A percentile compares a stretch with the other conserved stretches of the same genome.
These are phyloP conservation scores for Chrysochloris asiatica DNA, from an alignment of 2,113 vertebrate species.

Conservation along the genomic window DNA sequence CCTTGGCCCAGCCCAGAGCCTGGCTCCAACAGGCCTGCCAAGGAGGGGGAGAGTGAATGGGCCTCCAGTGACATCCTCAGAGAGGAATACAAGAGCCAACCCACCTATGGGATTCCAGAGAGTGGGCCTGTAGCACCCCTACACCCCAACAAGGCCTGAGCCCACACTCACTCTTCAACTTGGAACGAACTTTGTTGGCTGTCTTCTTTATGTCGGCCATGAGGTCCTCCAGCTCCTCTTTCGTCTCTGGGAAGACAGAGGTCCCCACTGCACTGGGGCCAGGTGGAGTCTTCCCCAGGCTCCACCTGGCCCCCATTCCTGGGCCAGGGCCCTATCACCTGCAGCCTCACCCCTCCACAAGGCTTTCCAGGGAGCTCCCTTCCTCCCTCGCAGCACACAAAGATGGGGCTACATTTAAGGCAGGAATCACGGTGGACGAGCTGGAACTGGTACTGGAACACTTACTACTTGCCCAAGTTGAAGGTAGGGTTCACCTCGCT, in stretches of 20 bases:
- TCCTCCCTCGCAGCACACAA: slow-evolving; percentile 15
- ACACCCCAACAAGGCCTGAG: background rate
- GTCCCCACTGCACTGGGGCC: too few relatives aligned
- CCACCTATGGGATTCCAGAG: background rate
- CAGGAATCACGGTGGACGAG: slow-evolving; percentile 63
- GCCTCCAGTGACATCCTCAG: background rate
- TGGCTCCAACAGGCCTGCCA: background rate
- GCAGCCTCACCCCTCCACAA: background rate
- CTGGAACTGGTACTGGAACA: slow-evolving; percentile 50
- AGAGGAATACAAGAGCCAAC: background rate
- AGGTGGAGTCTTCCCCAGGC: too few relatives aligned
- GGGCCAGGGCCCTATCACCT: slow-evolving; percentile 1
- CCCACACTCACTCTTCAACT: slow-evolving; percentile 94
- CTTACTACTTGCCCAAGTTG: background rate
- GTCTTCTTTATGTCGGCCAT: slow-evolving; percentile 98
- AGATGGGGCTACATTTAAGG: slow-evolving; percentile 78
- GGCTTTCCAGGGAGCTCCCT: slow-evolving; percentile 34
- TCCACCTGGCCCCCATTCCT: background rate
- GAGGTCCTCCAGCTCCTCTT: slow-evolving; percentile 95
- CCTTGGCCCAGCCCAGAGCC: background rate
- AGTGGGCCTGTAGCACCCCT: background rate
- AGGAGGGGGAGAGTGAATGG: background rate
- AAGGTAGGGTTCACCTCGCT: slow-evolving; percentile 11
- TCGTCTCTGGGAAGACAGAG: slow-evolving; percentile 88
- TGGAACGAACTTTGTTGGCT: slow-evolving; percentile 97